Conservation (phyloP, 2,888 invertebrate genomes). For the Dasysyrphus albostriatus region DNA sequence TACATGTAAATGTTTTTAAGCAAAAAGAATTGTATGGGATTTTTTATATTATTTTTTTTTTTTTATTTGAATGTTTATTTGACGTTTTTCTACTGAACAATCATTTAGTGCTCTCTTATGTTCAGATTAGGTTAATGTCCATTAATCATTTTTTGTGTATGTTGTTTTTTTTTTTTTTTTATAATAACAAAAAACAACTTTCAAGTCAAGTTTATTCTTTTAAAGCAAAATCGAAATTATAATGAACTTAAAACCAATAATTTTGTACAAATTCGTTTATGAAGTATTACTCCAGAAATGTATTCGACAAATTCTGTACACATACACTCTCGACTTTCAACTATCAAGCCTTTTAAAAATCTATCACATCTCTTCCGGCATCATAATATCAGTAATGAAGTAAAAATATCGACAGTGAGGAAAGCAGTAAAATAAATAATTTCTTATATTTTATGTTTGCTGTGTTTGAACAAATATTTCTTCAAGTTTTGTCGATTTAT, state of each 20-base stretch:
- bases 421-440: too few relatives aligned
- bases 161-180: too few relatives aligned
- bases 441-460: too few relatives aligned
- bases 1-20: conserved; percentile 63
- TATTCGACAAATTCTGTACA: background rate
- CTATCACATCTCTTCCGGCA: background rate
- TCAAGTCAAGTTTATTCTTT: too few relatives aligned
- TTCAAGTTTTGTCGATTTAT: too few relatives aligned
- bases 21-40: conserved; percentile 72
- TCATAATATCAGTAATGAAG: background rate
- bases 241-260: background rate
- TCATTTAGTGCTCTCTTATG: background rate
- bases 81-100: background rate
- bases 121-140: background rate
- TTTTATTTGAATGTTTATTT: conserved; percentile 19
- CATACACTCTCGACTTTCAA: background rate
- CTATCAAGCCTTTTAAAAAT: background rate
- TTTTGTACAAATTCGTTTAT: background rate
- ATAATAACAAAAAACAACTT: too few relatives aligned
- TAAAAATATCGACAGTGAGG: background rate
- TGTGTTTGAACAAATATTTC: too few relatives aligned
- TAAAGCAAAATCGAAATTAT: too few relatives aligned
- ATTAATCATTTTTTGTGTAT: background rate
- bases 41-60: conserved; percentile 25
- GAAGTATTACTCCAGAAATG: background rate